A percentile compares a stretch with the other conserved stretches of the same genome.
These are phyloP conservation scores for Therioaphis trifolii DNA, from an alignment of 2,888 invertebrate species.

Conservation along the genomic window DNA sequence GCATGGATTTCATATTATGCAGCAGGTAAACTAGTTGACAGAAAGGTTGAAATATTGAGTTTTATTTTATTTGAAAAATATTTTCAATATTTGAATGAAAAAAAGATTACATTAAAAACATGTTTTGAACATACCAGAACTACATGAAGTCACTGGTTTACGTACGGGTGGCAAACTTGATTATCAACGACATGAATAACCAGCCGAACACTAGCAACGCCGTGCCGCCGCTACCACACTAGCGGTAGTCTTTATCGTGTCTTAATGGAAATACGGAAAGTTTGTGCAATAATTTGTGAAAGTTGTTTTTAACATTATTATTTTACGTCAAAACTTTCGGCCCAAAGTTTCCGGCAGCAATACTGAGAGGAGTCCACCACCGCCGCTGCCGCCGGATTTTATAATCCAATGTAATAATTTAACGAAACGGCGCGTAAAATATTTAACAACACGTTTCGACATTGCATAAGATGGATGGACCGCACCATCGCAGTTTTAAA, in stretches of 20 bases:
- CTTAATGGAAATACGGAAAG: slow-evolving; percentile 60
- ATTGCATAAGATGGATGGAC: slow-evolving; percentile 49
- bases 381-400: neutral
- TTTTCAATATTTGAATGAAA: no score
- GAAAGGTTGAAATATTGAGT: no score
- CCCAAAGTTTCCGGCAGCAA: slow-evolving; percentile 29
- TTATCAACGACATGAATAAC: slow-evolving; percentile 49
- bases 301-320: slow-evolving; percentile 62
- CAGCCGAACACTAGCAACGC: slow-evolving; percentile 1
- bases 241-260: slow-evolving; percentile 45
- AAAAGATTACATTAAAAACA: neutral
- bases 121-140: neutral
- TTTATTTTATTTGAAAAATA: no score
- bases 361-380: neutral
- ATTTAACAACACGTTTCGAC: slow-evolving; percentile 62
- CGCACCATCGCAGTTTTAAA: neutral
- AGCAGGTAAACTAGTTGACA: no score
- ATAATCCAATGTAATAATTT: slow-evolving; percentile 60
- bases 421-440: slow-evolving; percentile 57
- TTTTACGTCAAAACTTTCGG: slow-evolving; percentile 60
- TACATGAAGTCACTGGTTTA: neutral
- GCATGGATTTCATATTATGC: no score
- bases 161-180: slow-evolving; percentile 15
- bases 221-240: neutral
- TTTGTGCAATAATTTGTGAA: slow-evolving; percentile 61